Evolutionary conservation across 2,113 vertebrate species (phyloP).

Genomic region (Tachysurus vachellii): DNA sequence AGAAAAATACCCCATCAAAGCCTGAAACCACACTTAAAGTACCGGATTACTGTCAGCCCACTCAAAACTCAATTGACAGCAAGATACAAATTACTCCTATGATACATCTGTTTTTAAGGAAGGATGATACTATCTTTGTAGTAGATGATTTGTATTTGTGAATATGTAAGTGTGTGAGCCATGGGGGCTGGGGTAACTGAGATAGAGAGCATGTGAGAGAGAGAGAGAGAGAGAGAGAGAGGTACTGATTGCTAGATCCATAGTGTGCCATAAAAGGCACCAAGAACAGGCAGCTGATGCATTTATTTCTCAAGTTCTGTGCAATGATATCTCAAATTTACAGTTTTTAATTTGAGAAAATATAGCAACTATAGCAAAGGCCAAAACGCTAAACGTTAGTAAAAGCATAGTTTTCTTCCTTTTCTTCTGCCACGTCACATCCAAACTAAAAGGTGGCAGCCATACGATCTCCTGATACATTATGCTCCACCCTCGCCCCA

Average conservation of each 20-base stretch:
- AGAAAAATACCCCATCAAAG: conserved; percentile 23
- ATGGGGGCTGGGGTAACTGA: no score
- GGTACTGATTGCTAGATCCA: no score
- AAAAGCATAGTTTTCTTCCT: no score
- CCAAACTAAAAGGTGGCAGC: no score
- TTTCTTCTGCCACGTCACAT: no score
- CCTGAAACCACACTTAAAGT: conserved; percentile 22
- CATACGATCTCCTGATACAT: no score
- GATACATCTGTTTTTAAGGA: background rate
- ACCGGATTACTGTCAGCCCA: conserved; percentile 26
- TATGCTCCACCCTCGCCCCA: no score
- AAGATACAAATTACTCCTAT: background rate
- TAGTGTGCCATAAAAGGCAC: no score
- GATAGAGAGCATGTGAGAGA: background rate
- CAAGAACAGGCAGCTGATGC: no score
- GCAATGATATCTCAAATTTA: background rate
- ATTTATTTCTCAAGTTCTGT: background rate
- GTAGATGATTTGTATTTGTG: background rate
- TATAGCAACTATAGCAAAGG: no score
- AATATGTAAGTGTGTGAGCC: background rate
- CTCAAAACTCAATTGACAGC: conserved; percentile 13
- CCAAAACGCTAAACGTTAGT: no score
- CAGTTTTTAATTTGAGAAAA: background rate
- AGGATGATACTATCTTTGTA: background rate
- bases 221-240: no score